phyloP scores from a whole-genome alignment of 1,140 invertebrate species.

The Calephelis virginiensis region DNA sequence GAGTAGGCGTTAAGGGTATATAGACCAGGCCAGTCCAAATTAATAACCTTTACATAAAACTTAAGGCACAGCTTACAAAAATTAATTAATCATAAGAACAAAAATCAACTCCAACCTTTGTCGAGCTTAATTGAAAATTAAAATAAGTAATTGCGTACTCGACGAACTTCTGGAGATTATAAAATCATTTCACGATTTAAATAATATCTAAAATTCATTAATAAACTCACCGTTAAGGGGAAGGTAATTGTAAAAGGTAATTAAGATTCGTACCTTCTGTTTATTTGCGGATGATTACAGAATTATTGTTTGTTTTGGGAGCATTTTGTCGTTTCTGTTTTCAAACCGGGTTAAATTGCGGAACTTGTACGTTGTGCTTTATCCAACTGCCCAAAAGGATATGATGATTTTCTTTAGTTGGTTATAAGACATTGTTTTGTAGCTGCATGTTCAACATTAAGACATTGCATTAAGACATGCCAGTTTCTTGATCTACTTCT shows the following conservation, averaged over 20 bases:
- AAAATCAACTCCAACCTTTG: not conserved
- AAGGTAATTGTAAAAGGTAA: not conserved
- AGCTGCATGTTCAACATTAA: too few relatives aligned
- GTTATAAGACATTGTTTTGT: too few relatives aligned
- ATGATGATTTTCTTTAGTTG: too few relatives aligned
- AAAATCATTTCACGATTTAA: slow-evolving; percentile 8
- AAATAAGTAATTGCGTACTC: slow-evolving; percentile 2
- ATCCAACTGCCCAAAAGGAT: too few relatives aligned
- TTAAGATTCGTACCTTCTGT: not conserved
- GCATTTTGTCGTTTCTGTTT: too few relatives aligned
- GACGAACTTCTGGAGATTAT: not conserved
- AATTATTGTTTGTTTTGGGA: not conserved
- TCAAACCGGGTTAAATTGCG: too few relatives aligned
- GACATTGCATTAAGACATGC: too few relatives aligned
- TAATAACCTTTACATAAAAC: slow-evolving; percentile 3
- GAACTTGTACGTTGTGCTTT: too few relatives aligned
- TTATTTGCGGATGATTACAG: not conserved
- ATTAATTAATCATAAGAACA: slow-evolving; percentile 13
- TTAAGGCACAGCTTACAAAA: slow-evolving; percentile 6
- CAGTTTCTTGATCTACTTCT: too few relatives aligned
- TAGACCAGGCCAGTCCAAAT: not conserved
- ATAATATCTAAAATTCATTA: slow-evolving; percentile 11
- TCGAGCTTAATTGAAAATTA: slow-evolving; percentile 1
- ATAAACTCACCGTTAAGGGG: not conserved
- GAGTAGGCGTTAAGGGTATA: not conserved